Evolutionary conservation across 92 coral and sea anemone species (phyloP).

Genomic region (Scolanthus callimorphus): DNA sequence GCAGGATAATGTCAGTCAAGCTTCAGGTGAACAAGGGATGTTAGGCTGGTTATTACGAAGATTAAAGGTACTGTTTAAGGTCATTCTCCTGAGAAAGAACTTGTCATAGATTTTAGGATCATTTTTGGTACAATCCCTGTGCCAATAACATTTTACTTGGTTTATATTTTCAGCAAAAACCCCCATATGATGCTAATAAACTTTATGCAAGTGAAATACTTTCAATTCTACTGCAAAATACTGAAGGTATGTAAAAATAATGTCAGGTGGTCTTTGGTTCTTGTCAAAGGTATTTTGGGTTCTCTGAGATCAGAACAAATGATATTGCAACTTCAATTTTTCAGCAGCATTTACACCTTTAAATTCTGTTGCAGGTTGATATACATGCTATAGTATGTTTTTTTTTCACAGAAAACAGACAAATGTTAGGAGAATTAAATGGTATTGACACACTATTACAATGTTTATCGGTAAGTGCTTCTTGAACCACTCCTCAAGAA

Average conservation of each 20-base stretch:
- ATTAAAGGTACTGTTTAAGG: constrained; percentile 92
- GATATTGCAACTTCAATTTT: no score
- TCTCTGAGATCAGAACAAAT: no score
- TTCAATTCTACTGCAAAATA: constrained; percentile 84
- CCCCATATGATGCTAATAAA: constrained; percentile 94
- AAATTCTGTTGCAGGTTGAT: not conserved
- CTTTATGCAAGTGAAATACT: constrained; percentile 93
- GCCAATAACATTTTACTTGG: no score
- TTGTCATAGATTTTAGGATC: no score
- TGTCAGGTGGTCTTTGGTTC: no score
- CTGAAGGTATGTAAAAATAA: constrained; percentile 61
- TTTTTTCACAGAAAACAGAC: constrained; percentile 69
- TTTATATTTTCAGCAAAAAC: constrained; percentile 71
- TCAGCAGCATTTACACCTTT: no score
- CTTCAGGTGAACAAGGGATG: constrained; percentile 93
- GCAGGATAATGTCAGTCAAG: constrained; percentile 60
- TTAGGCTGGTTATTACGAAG: constrained; percentile 89
- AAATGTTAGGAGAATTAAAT: constrained; percentile 86
- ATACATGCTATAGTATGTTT: no score
- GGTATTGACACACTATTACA: constrained; percentile 94
- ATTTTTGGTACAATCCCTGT: no score
- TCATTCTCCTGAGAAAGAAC: no score
- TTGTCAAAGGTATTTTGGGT: no score
- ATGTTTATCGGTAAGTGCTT: constrained; percentile 92
- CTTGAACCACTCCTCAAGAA: no score